Evolutionary conservation across 2,113 vertebrate genomes (phyloP).

Genomic region (Pelecanoides urinatrix): DNA sequence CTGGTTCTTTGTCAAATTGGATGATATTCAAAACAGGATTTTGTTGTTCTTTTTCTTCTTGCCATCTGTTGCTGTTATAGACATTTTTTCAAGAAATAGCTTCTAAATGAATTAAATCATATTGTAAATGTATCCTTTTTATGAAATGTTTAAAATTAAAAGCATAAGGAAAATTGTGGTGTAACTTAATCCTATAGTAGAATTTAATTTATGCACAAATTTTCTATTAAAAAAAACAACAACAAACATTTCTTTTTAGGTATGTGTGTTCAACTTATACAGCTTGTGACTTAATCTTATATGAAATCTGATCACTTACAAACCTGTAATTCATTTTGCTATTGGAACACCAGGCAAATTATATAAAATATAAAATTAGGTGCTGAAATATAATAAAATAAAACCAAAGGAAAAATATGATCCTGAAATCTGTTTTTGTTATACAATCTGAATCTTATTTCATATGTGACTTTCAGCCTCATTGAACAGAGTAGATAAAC

Average conservation of each 20-base stretch:
- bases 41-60: conserved; percentile 52
- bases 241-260: not conserved
- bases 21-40: conserved; percentile 37
- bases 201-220: not conserved
- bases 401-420: not conserved
- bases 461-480: not conserved
- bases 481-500: not conserved
- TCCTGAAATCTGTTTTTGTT: not conserved
- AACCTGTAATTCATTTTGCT: not conserved
- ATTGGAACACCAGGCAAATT: not conserved
- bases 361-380: not conserved
- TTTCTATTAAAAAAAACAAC: not conserved
- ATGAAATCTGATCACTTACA: not conserved
- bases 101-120: conserved; percentile 37
- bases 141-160: conserved; percentile 32
- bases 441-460: not conserved
- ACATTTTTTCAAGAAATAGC: not conserved
- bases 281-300: not conserved
- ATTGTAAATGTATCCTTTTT: not conserved
- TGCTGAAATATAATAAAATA: not conserved
- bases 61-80: conserved; percentile 36
- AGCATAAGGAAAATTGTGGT: not conserved
- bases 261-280: not conserved
- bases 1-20: conserved; percentile 31
- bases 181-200: not conserved